Base-by-base conservation (phyloP, 2,113 vertebrate species). In the Cinclus cinclus region DNA sequence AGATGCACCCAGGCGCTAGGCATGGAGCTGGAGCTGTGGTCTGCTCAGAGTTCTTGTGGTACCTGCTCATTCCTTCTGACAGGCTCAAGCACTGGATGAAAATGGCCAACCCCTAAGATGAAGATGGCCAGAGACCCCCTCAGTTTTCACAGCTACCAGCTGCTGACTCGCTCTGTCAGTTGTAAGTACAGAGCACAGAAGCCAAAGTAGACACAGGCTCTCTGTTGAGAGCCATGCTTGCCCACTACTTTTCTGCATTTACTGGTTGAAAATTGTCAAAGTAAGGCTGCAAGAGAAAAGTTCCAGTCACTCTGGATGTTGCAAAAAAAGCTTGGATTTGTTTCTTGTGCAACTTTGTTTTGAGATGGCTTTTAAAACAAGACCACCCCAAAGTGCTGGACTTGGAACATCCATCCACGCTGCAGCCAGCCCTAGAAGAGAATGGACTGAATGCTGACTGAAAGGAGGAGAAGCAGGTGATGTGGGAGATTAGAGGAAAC, bases 251-350 rank as follows among this genome's bases (percentile, higher is more conserved):
- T 56, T 60, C 30, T 44, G 31, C 6, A 12, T 75, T 76, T 89
- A 83, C 21, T 63, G 25, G 7, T 42, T n/a, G 24, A 76, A 41
- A 16, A 33, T 58, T 0, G 0, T 76, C 8, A 4, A 41, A 25
- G n/a, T 56, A 44, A 73, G 53, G 15, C 67, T 49, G 31, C 67
- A 56, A 25, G 21, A 39, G 39, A 58, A 74, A 31, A 83, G 8
- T 23, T 73, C 22, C 46, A 42, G 59, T n/a, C 22, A 52, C 4
- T 46, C 17, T 39, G 33, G 13, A 4, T 56, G 18, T 53, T 67
- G 39, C 2, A 73, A 55, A 75, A 55, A 75, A 69, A 7, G 8
- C 24, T 81, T 44, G n/a, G 41, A 33, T 74, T 73, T 79, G 13
- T 79, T 92, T 69, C 37, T 23, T 52, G 13, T 68, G 24, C 37